Base-by-base conservation (phyloP, 1,140 invertebrate species). In the Trinorchestia longiramus region DNA sequence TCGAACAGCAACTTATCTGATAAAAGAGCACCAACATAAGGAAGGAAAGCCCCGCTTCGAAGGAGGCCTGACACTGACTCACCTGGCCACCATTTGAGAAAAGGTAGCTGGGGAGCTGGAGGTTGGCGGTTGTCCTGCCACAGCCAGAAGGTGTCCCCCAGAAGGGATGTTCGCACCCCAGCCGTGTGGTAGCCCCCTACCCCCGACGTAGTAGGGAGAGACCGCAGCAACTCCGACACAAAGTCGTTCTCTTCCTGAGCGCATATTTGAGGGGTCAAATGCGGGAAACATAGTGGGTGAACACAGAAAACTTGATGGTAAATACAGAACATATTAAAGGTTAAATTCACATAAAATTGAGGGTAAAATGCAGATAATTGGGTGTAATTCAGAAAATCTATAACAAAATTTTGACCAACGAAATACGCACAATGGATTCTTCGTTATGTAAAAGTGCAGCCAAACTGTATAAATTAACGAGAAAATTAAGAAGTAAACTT, bases 171-270 rank as follows among this genome's bases (percentile, higher is more conserved):
- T 42, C 98, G 98, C 57, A 98, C 97, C 43, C 98, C 98, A 40
- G 97, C 97, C 44, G 98, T 98, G 97, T 98, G 97, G 23, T 98
- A 97, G 23, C 97, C 97, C 0, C 97, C 97, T 40, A 97, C 97
- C 94, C 97, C 96, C n/a, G 41, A 95, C 41, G 41, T 15, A 97
- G 45, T 97, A 36, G 62, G 36, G 97, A 95, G n/a, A 40, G 96
- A 44, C 40, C 97, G 95, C 95, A 98, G 96, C 97, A 98, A 97
- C 96, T 98, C 98, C 40, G 98, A 98, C 19, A 98, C 94, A 96
- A 98, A 98, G 97, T 98, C 97, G 97, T 98, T 98, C 97, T 98
- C 98, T n/a, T 97, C 97, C 97, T 98, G 97, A 40, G 40, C 3
- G 62, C 28, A 77, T 19, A 23, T 23, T 77, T 23, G 28, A 77